Evolutionary conservation across 2,888 invertebrate genomes (phyloP).

Genomic region (Lasius fuliginosus): DNA sequence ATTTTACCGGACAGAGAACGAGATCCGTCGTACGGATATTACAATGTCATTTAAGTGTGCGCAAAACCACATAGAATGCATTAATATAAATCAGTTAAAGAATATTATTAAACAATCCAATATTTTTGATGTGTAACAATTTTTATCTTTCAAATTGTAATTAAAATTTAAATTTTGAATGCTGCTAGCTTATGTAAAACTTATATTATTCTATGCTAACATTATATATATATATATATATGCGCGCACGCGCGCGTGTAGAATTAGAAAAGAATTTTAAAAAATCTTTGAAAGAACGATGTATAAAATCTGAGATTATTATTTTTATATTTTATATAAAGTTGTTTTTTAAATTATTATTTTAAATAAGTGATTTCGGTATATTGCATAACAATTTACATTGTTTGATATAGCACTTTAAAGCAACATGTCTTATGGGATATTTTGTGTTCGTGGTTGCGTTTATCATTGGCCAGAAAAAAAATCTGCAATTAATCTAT

Average conservation of each 20-base stretch:
- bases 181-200: background rate
- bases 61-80: background rate
- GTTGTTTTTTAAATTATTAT: background rate
- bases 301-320: background rate
- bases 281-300: slow-evolving; percentile 1
- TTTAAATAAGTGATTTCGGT: background rate
- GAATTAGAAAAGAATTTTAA: background rate
- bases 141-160: background rate
- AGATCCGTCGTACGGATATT: background rate
- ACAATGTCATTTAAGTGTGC: background rate
- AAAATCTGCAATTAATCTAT: slow-evolving; percentile 15
- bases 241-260: background rate
- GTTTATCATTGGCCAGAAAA: slow-evolving; percentile 2
- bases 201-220: background rate
- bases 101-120: background rate
- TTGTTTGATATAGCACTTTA: background rate
- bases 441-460: background rate
- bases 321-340: background rate
- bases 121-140: background rate
- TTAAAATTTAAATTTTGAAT: background rate
- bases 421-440: background rate
- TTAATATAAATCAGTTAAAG: background rate
- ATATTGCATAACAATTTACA: background rate
- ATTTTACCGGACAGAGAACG: background rate
- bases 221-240: background rate